A percentile compares a stretch with the other conserved stretches of the same genome.
phyloP scores from a whole-genome alignment of 2,113 vertebrate genomes.

The Saccopteryx bilineata region DNA sequence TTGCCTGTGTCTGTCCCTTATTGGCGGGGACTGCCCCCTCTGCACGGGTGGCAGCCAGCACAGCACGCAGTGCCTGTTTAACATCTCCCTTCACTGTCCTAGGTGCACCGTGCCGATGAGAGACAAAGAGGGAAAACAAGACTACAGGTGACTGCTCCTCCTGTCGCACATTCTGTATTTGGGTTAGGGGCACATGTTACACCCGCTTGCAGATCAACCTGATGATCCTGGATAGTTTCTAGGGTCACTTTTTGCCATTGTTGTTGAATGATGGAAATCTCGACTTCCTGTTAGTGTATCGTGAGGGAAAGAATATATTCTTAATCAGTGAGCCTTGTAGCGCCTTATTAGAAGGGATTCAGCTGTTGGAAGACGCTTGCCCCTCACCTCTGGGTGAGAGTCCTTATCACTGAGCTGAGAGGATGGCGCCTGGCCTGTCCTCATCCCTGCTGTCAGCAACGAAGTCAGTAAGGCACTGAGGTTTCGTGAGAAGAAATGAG shows the following conservation, averaged over 20 bases:
- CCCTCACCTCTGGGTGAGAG: background rate
- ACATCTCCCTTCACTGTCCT: constrained; percentile 50
- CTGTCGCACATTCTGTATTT: background rate
- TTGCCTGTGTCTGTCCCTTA: background rate
- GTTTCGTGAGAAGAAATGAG: background rate
- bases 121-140: constrained; percentile 98
- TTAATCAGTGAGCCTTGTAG: background rate
- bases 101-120: constrained; percentile 96
- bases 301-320: constrained; percentile 12
- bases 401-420: background rate
- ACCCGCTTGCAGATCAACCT: background rate
- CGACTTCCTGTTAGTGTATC: background rate
- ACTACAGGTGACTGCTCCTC: constrained; percentile 92
- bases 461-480: background rate
- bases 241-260: background rate
- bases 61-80: background rate
- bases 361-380: background rate
- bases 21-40: background rate
- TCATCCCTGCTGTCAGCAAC: background rate
- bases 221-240: background rate
- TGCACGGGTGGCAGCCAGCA: too few species aligned
- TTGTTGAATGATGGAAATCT: background rate
- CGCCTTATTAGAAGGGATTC: background rate
- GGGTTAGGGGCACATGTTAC: background rate
- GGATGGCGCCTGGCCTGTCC: background rate